Evolutionary conservation across 2,797 vertebrate genomes (phyloP).

Genomic region (Malacoraja senta): DNA sequence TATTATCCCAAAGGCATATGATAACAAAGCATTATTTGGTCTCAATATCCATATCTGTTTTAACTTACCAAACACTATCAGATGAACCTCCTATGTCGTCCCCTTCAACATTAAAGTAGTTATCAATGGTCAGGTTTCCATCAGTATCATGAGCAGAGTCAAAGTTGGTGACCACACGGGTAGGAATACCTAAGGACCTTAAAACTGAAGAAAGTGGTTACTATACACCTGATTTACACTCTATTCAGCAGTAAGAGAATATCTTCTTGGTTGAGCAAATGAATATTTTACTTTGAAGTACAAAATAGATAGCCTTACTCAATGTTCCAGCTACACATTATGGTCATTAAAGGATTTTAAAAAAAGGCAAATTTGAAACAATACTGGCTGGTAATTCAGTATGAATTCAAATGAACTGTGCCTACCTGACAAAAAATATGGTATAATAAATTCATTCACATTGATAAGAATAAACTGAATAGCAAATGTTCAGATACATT

Average conservation of each 20-base stretch:
- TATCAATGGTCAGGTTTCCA: conserved; percentile 55
- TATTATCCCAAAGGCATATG: neutral
- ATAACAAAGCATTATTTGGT: neutral
- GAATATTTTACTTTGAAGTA: neutral
- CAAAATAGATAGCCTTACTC: neutral
- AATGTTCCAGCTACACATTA: neutral
- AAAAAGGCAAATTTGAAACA: neutral
- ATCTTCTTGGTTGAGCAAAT: neutral
- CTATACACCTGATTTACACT: neutral
- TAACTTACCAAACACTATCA: conserved; percentile 71
- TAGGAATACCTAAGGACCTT: conserved; percentile 74
- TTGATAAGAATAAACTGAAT: neutral
- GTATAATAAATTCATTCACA: neutral
- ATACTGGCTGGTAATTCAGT: neutral
- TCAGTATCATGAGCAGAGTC: conserved; percentile 66
- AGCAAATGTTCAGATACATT: neutral
- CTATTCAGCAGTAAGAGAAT: neutral
- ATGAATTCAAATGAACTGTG: neutral
- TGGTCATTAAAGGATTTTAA: neutral
- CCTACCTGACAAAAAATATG: neutral
- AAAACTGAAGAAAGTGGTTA: conserved; percentile 59
- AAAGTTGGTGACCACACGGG: conserved; percentile 69
- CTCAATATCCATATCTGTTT: neutral
- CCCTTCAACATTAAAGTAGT: conserved; percentile 55
- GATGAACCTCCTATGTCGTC: conserved; percentile 36